Conservation (phyloP, 1,140 invertebrate species). For the Cyrtorhinus lividipennis region DNA sequence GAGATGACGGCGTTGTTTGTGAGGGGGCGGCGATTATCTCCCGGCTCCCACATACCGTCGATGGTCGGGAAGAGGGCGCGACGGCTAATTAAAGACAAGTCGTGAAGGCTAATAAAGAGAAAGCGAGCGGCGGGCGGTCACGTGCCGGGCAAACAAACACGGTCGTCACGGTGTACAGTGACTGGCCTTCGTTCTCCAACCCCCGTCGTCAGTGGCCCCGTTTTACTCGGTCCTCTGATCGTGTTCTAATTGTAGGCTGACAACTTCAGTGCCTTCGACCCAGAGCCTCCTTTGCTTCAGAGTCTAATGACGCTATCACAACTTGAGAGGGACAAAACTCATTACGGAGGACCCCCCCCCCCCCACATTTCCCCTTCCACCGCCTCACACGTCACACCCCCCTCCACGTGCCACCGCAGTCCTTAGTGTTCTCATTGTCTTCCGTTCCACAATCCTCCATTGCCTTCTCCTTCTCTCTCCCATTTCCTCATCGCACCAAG, state of each 20-base stretch:
- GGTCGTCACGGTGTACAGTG: background rate
- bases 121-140: background rate
- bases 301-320: background rate
- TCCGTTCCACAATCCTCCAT: too few relatives aligned
- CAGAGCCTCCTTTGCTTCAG: background rate
- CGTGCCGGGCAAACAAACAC: conserved; percentile 5
- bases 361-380: background rate
- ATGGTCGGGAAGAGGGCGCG: background rate
- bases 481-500: too few relatives aligned
- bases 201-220: too few relatives aligned
- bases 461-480: too few relatives aligned
- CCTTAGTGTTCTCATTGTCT: too few relatives aligned
- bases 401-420: background rate
- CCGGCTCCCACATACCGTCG: background rate
- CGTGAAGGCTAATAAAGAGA: background rate
- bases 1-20: background rate
- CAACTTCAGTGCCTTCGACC: background rate
- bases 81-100: conserved; percentile 1
- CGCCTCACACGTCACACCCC: background rate
- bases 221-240: too few relatives aligned
- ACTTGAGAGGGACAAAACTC: conserved; percentile 5
- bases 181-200: background rate
- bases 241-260: conserved; percentile 8
- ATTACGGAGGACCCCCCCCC: background rate
- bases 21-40: background rate